Percentiles rank a stretch among this genome's conserved stretches.
Evolutionary conservation across 2,113 vertebrate species (phyloP).

Genomic region (Apistogramma diplotaenia): DNA sequence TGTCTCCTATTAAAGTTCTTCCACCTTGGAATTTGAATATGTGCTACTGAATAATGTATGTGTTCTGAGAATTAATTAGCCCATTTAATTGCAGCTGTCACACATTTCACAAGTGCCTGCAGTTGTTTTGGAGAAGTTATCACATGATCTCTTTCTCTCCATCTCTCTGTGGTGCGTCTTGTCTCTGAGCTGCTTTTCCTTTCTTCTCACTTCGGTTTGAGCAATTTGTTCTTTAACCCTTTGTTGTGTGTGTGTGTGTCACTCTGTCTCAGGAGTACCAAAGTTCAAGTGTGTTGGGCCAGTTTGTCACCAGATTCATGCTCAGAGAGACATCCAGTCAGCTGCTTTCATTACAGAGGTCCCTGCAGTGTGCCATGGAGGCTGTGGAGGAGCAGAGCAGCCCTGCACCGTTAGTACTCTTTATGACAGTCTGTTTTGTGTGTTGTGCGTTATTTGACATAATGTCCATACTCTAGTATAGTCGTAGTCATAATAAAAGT

Average conservation of each 20-base stretch:
- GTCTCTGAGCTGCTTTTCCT: not conserved
- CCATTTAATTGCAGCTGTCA: conserved; percentile 33
- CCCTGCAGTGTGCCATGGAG: conserved; percentile 92
- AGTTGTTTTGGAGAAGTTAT: conserved; percentile 9
- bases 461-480: not conserved
- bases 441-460: not conserved
- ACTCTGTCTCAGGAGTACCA: conserved; percentile 85
- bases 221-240: not conserved
- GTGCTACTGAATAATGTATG: conserved; percentile 21
- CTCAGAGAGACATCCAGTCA: conserved; percentile 91
- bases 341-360: conserved; percentile 90
- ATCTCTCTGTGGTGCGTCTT: not conserved
- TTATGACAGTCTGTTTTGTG: not conserved
- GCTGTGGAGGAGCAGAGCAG: conserved; percentile 88
- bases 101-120: not conserved
- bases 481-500: not conserved
- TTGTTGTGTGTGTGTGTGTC: not conserved
- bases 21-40: conserved; percentile 24
- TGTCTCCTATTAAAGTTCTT: conserved; percentile 22
- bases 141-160: not conserved
- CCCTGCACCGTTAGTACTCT: conserved; percentile 73
- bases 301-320: conserved; percentile 96
- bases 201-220: not conserved
- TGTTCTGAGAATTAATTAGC: conserved; percentile 24
- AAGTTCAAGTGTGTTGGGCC: conserved; percentile 88